A percentile compares a stretch with the other conserved stretches of the same genome.
Evolutionary conservation across 2,797 vertebrate genomes (phyloP).

Genomic region (Darevskia nairensis): DNA sequence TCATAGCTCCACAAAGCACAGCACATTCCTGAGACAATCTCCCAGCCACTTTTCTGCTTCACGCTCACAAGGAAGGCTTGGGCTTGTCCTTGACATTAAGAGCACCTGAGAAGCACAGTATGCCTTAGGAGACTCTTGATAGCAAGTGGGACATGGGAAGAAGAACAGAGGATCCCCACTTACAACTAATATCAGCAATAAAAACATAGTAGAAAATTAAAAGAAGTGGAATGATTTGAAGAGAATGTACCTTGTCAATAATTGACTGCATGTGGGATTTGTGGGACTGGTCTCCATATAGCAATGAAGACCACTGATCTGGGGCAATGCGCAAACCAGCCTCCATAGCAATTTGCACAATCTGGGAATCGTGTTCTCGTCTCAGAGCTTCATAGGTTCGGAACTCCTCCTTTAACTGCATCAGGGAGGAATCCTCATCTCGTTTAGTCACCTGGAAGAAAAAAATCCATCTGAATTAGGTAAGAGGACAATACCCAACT

Average conservation of each 20-base stretch:
- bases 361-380: constrained; percentile 97
- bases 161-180: not conserved
- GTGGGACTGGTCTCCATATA: constrained; percentile 98
- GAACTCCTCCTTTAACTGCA: constrained; percentile 99
- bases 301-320: constrained; percentile 97
- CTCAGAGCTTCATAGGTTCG: constrained; percentile 95
- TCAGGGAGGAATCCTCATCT: constrained; percentile 97
- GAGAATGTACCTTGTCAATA: constrained; percentile 92
- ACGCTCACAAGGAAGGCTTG: not conserved
- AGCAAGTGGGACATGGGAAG: not conserved
- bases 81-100: not conserved
- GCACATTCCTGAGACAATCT: not conserved
- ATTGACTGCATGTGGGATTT: constrained; percentile 99
- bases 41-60: not conserved
- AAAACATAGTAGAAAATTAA: not conserved
- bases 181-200: not conserved
- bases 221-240: not conserved
- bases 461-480: constrained; percentile 31
- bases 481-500: constrained; percentile 30
- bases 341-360: constrained; percentile 99
- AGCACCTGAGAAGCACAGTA: not conserved
- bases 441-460: constrained; percentile 92
- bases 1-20: not conserved
- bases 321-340: constrained; percentile 98
- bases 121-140: not conserved